Evolutionary conservation across 2,113 vertebrate genomes (phyloP).

Genomic region (Centropus unirufus): DNA sequence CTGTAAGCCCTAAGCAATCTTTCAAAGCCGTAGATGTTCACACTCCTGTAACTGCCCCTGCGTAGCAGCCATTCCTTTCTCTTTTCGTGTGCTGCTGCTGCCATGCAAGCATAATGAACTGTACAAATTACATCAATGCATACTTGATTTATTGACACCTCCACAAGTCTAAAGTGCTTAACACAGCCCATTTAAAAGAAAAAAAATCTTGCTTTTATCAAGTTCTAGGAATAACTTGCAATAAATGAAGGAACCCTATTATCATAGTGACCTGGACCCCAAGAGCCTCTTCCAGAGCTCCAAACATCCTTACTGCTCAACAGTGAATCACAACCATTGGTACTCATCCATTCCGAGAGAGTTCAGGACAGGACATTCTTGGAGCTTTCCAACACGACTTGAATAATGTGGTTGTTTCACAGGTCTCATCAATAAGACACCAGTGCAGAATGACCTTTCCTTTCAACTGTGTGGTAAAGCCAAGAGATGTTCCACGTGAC

Average conservation of each 20-base stretch:
- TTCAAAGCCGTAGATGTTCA: neutral
- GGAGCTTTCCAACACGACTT: neutral
- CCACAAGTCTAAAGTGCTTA: neutral
- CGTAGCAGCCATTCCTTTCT: neutral
- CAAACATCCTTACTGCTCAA: neutral
- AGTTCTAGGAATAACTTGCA: neutral
- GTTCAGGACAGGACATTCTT: neutral
- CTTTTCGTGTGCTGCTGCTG: neutral
- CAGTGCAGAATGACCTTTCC: neutral
- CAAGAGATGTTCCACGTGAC: neutral
- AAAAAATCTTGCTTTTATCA: neutral
- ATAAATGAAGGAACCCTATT: neutral
- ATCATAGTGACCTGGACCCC: neutral
- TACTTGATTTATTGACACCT: neutral
- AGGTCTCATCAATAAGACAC: neutral
- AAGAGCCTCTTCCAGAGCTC: neutral
- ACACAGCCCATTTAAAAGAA: neutral
- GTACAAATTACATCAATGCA: neutral
- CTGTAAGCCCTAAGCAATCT: neutral
- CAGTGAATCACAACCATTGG: accelerated
- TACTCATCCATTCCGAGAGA: neutral
- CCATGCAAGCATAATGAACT: neutral
- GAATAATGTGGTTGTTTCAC: neutral
- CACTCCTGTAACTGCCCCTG: neutral
- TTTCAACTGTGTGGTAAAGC: neutral